These are phyloP conservation scores for Willisornis vidua DNA, from an alignment of 2,113 vertebrate genomes.

Conservation along the genomic window DNA sequence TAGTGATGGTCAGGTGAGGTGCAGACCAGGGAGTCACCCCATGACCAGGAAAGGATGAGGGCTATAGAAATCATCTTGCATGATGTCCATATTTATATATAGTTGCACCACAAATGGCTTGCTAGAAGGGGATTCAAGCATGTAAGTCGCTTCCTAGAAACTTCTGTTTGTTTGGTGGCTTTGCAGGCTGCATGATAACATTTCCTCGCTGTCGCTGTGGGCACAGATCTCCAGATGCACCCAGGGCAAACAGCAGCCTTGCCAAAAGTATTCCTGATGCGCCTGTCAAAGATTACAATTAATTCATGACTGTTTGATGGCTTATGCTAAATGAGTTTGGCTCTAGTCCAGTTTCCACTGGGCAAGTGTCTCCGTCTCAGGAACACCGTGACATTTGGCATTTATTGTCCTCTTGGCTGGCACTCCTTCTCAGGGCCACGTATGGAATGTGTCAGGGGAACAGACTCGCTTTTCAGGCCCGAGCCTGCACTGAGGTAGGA, in stretches of 20 bases:
- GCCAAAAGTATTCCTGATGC: conserved; percentile 35
- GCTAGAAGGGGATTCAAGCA: not conserved
- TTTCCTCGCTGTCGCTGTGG: not conserved
- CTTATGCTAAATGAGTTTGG: conserved; percentile 55
- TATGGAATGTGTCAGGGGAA: conserved; percentile 27
- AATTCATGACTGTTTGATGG: conserved; percentile 44
- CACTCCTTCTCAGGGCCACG: not conserved
- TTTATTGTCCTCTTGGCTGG: conserved; percentile 39
- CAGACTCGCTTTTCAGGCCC: not conserved
- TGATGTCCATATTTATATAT: not conserved
- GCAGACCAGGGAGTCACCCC: not conserved
- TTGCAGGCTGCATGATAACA: not conserved
- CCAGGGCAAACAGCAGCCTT: conserved; percentile 14
- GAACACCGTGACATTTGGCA: conserved; percentile 26
- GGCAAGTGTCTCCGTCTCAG: conserved; percentile 9
- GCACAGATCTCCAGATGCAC: conserved; percentile 1
- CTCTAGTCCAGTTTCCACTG: conserved; percentile 47
- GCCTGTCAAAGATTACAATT: conserved; percentile 64
- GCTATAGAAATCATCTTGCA: not conserved
- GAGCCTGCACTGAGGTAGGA: not conserved
- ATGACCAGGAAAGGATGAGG: not conserved
- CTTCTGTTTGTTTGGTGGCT: not conserved
- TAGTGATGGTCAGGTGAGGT: not conserved
- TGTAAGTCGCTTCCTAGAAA: not conserved
- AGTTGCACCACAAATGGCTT: not conserved